Evolutionary conservation across 2,113 vertebrate species (phyloP), one percentile per base, ranked within the genome.

Genomic region (Percopsis transmontana): DNA sequence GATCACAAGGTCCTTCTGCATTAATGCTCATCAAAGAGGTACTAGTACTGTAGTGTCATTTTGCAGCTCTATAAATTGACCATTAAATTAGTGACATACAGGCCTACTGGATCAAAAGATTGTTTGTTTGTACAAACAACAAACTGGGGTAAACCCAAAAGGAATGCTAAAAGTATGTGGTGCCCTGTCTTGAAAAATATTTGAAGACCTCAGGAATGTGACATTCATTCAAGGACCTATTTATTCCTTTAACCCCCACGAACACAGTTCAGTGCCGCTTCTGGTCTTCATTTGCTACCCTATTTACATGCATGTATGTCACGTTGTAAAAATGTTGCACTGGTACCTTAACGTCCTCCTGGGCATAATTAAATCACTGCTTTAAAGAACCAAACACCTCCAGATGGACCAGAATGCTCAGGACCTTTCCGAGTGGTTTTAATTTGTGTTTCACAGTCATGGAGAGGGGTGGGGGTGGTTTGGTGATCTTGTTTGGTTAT

Each of bases 291-390:
- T 89, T 81, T 64, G 12, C 63, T 62, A n/a, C 56, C 42, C 18
- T n/a, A 18, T 79, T 83, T 85, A 85, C 67, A 75, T 76, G 82
- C 84, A 72, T 86, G 85, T 82, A 81, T 81, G 63, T 86, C 79
- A 82, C 24, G 58, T 62, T 3, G 70, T 90, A 83, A 87, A 89
- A 72, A 58, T 70, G 77, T 77, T 64, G 14, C 75, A 58, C 42
- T 39, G 62, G 72, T 75, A 74, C 61, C 62, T 84, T 76, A 53
- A n/a, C n/a, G n/a, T 82, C 76, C 72, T 64, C 68, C 21, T 60
- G 68, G 57, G 62, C 54, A 62, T 75, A 72, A 81, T 87, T 68
- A 80, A 77, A 81, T 52, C 47, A 72, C 72, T 58, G 24, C 83
- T 83, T 90, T 82, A 70, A 86, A 80, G 64, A 78, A 62, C 45